phyloP scores from a whole-genome alignment of 2,888 invertebrate species.

The Clivina fossor region DNA sequence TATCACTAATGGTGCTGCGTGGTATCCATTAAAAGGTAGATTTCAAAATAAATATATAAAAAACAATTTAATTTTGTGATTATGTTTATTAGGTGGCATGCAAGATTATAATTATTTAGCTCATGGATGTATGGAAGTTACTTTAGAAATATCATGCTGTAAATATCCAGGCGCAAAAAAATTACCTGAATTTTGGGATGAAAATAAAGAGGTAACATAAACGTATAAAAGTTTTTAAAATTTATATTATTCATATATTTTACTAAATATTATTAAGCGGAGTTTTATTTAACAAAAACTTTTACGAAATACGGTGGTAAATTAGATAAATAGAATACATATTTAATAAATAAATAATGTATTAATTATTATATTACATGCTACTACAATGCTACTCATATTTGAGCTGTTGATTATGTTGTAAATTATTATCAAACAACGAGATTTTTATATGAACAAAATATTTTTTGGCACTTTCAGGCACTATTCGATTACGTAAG shows the following conservation, averaged over 20 bases:
- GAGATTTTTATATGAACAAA: neutral
- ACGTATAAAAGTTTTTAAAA: neutral
- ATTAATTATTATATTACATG: too few species aligned
- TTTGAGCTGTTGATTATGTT: neutral
- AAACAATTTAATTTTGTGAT: slow-evolving; percentile 9
- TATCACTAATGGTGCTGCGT: slow-evolving; percentile 68
- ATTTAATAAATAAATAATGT: too few species aligned
- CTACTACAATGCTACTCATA: too few species aligned
- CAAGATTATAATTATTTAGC: slow-evolving; percentile 69
- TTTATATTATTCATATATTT: neutral
- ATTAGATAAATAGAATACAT: too few species aligned
- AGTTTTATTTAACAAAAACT: too few species aligned
- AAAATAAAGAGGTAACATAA: slow-evolving; percentile 58
- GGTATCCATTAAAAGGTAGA: slow-evolving; percentile 61
- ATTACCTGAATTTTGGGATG: slow-evolving; percentile 59
- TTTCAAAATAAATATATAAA: slow-evolving; percentile 11
- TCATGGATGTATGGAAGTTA: slow-evolving; percentile 68
- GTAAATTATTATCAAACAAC: too few species aligned
- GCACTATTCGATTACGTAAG: slow-evolving; percentile 58
- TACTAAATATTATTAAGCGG: too few species aligned
- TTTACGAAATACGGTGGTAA: too few species aligned
- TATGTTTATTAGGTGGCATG: slow-evolving; percentile 57
- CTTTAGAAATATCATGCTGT: slow-evolving; percentile 68
- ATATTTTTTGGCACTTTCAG: slow-evolving; percentile 42
- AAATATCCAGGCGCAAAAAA: slow-evolving; percentile 61